Conservation (phyloP, 1,140 invertebrate species). For the Philotrypesis tridentata region DNA sequence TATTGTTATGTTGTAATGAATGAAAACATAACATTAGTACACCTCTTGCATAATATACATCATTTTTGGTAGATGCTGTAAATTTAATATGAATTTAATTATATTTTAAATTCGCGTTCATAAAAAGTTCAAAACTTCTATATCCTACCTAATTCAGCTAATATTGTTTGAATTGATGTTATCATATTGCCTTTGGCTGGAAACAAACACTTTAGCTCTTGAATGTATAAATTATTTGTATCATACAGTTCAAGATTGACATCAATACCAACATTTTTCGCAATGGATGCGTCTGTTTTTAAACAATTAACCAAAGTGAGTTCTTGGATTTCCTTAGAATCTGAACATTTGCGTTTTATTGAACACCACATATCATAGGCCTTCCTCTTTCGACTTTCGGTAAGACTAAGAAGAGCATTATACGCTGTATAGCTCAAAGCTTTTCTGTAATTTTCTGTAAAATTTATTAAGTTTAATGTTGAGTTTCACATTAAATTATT, state of each 20-base stretch:
- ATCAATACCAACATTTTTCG: slow-evolving; percentile 59
- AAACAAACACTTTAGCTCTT: slow-evolving; percentile 55
- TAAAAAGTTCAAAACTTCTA: background rate
- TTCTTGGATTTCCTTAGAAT: slow-evolving; percentile 46
- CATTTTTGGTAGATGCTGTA: background rate
- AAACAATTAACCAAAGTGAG: slow-evolving; percentile 62
- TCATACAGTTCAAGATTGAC: slow-evolving; percentile 58
- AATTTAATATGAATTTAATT: background rate
- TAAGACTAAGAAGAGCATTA: slow-evolving; percentile 59
- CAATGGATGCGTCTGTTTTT: slow-evolving; percentile 48
- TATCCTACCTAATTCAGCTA: slow-evolving; percentile 41
- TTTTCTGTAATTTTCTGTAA: slow-evolving; percentile 56
- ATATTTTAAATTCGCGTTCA: no score
- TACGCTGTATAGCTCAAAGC: slow-evolving; percentile 61
- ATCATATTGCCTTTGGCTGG: slow-evolving; percentile 19
- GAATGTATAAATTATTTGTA: slow-evolving; percentile 57
- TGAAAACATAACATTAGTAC: slow-evolving; percentile 62
- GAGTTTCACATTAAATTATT: no score
- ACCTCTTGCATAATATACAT: slow-evolving; percentile 54
- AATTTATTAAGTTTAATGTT: slow-evolving; percentile 7
- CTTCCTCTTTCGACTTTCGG: slow-evolving; percentile 53
- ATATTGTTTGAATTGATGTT: slow-evolving; percentile 28
- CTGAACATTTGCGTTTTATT: slow-evolving; percentile 58
- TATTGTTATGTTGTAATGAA: slow-evolving; percentile 50
- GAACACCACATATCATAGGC: slow-evolving; percentile 62